phyloP scores from a whole-genome alignment of 2,797 vertebrate genomes.

The Coranthus polyacanthus region DNA sequence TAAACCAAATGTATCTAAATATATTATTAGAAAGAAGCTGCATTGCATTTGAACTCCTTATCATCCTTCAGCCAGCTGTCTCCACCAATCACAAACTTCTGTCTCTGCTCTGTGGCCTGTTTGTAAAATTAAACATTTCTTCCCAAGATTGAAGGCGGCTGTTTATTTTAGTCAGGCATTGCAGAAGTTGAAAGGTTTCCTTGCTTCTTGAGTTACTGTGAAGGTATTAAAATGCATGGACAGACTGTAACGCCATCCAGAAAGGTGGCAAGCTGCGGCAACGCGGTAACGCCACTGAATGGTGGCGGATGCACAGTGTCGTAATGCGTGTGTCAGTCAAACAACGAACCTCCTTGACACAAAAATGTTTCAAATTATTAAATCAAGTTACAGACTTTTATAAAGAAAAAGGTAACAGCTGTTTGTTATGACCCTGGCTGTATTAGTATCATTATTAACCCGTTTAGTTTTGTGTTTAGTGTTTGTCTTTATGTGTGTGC shows the following conservation, averaged over 20 bases:
- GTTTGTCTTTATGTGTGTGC: too few species aligned
- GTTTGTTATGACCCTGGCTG: too few species aligned
- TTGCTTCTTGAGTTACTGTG: background rate
- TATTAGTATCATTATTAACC: too few species aligned
- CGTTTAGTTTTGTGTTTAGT: too few species aligned
- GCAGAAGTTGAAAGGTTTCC: conserved; percentile 12
- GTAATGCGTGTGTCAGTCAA: too few species aligned
- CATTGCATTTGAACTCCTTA: conserved; percentile 15
- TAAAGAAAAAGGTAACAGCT: too few species aligned
- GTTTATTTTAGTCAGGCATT: background rate
- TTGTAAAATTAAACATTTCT: background rate
- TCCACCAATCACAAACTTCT: background rate
- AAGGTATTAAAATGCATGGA: background rate
- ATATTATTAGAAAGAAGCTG: background rate
- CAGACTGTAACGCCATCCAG: background rate
- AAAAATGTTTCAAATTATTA: too few species aligned
- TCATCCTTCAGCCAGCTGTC: background rate
- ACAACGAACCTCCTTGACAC: too few species aligned
- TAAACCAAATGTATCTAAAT: background rate
- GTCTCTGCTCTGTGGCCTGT: background rate
- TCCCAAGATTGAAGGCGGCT: conserved; percentile 3
- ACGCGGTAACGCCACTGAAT: background rate
- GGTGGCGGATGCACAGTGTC: background rate
- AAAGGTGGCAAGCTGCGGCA: background rate
- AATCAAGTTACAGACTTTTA: conserved; percentile 11